phyloP scores from a whole-genome alignment of 30 jellyfish, hydroid and myxozoan genomes.

The Hydra vulgaris region DNA sequence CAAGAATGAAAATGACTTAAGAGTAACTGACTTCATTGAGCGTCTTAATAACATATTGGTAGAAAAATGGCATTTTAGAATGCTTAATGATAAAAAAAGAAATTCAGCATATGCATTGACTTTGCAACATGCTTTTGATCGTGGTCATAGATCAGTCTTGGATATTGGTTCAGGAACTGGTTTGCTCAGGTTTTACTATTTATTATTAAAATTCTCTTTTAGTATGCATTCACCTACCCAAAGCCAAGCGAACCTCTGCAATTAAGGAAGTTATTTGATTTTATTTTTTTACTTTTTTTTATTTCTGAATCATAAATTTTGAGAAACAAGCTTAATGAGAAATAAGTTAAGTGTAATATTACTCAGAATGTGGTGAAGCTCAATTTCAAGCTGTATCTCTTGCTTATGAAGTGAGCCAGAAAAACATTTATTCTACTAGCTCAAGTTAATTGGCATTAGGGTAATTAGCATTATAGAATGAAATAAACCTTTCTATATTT shows the following conservation, averaged over 20 bases:
- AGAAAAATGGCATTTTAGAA: conserved; percentile 79
- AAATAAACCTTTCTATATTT: no score
- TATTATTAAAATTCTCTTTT: neutral
- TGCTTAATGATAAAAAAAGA: conserved; percentile 71
- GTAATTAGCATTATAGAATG: no score
- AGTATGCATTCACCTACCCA: neutral
- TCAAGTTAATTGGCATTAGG: no score
- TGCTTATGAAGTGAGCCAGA: no score
- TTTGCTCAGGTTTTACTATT: conserved; percentile 41
- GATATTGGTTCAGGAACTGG: conserved; percentile 97
- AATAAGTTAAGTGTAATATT: no score
- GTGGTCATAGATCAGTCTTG: conserved; percentile 28
- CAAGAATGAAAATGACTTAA: conserved; percentile 1
- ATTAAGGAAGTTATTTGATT: conserved; percentile 18
- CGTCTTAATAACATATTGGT: conserved; percentile 37
- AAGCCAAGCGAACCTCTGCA: conserved; percentile 1
- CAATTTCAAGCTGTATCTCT: no score
- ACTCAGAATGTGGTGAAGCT: no score
- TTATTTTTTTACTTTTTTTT: no score
- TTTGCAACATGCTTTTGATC: conserved; percentile 28
- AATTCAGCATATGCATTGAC: conserved; percentile 46
- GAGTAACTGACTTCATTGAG: conserved; percentile 39
- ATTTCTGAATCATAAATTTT: neutral
- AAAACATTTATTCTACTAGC: no score
- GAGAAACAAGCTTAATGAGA: no score